Base-by-base conservation (phyloP, 1,140 invertebrate species). In the Brachystomella parvula region DNA sequence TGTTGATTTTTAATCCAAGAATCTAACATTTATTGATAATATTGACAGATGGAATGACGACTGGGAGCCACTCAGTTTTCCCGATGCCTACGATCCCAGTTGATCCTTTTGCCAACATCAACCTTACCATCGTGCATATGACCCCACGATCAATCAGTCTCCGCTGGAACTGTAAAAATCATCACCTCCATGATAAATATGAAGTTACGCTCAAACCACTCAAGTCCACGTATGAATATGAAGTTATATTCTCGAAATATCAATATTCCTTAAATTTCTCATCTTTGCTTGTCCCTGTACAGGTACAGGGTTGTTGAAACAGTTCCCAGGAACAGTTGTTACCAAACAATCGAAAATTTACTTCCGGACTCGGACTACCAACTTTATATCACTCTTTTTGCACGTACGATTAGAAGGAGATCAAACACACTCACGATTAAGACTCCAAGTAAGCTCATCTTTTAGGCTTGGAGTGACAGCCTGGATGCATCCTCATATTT, bases 341-440 rank as follows among this genome's bases (percentile, higher is more conserved):
- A 28, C 44, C 35, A 70, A 1, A 60, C 26, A 0, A 70, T 73
- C 56, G 65, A 66, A 71, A 88, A 84, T 74, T 79, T 92, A 59
- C 82, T 86, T 72, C 86, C 89, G n/a, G 86, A 90, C 76, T 91
- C 89, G 17, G 88, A 90, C 77, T 92, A 92, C 75, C 89, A 90
- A 70, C 82, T 92, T 56, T 86, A 86, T 1, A 88, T 92, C 47
- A 87, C 88, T 30, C 89, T 89, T 62, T 83, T 91, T 35, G 87
- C 88, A 61, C 88, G 85, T 71, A 89, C 88, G 76, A 88, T 85
- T 77, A 82, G 87, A 72, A 62, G 49, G 44, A 68, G 69, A 9
- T 91, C 89, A 76, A 83, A 87, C 74, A 87, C 87, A 70, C 87
- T 91, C 76, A 86, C 90, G 81, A 91, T 92, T 82, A 86, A 86